Evolutionary conservation across 2,797 vertebrate species (phyloP), one percentile per base, ranked within the genome.

Genomic region (Poeciliopsis gracilis): DNA sequence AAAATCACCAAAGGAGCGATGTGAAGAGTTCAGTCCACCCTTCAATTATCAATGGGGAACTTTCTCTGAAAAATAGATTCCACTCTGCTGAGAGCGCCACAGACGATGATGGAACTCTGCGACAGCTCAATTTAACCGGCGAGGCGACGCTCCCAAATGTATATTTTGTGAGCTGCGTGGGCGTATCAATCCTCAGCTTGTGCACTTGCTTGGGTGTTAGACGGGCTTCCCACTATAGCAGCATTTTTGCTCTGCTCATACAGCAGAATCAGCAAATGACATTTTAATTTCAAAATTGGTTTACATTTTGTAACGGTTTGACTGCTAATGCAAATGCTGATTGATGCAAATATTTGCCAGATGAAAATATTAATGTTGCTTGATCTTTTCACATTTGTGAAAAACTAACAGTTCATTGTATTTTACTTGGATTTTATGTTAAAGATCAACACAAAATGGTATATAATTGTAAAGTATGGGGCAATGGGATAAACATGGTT

Each of bases 1-100:
- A 86, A 25, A 88, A 79, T 76, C 80, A 79, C 79, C 38, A 49
- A 70, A 74, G 61, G 53, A 75, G 51, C 66, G 72, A 76, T 80
- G 84, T 80, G 61, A 82, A 75, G 78, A 85, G 85, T 83, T 87
- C 78, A 77, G 72, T 59, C 72, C 74, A 74, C 73, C 72, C 81
- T 87, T 90, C 83, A 90, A 87, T 89, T 91, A 91, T 89, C 85
- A 80, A 77, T 11, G 77, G 84, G 82, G 57, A 86, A 83, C 76
- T 84, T 87, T 82, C 77, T 84, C 76, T 76, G 73, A 41, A 79
- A 75, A 85, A 79, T 79, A 83, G 73, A 82, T 86, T 88, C 85
- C 67, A 46, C 75, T 80, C 16, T 2, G 55, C 43, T 72, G 77
- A 79, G 90, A 84, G 79, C 13, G 61, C 61, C 78, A 86, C 81